These are phyloP conservation scores for Drosophila algonquin DNA, from an alignment of 2,888 invertebrate genomes.

Conservation along the genomic window DNA sequence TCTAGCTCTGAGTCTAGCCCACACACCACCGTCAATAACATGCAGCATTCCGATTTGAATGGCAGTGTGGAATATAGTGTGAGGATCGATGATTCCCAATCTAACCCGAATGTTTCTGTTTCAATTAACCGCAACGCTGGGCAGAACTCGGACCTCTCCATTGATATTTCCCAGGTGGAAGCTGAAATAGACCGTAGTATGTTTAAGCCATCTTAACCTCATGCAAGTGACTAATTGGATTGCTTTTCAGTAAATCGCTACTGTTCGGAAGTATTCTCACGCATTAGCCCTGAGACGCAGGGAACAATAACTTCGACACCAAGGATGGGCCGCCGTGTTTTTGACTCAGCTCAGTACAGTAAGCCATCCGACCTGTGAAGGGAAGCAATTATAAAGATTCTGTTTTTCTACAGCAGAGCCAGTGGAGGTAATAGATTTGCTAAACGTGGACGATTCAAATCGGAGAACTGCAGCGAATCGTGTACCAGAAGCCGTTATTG, in stretches of 20 bases:
- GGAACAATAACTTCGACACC: conserved; percentile 29
- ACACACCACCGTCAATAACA: background rate
- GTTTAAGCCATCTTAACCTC: background rate
- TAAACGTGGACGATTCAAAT: background rate
- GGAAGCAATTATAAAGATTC: background rate
- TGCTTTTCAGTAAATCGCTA: conserved; percentile 38
- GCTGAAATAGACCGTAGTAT: conserved; percentile 31
- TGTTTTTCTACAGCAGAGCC: conserved; percentile 8
- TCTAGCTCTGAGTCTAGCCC: background rate
- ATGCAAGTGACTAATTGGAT: background rate
- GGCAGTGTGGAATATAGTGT: background rate
- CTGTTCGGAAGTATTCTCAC: conserved; percentile 26
- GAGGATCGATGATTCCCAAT: background rate
- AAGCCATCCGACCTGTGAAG: conserved; percentile 7
- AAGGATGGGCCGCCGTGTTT: background rate
- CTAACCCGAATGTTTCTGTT: background rate
- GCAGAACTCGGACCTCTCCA: background rate
- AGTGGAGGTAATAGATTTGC: conserved; percentile 42
- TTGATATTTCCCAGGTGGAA: conserved; percentile 8
- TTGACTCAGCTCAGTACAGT: conserved; percentile 6
- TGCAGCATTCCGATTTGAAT: background rate
- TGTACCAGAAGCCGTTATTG: conserved; percentile 43
- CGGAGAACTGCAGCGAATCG: background rate
- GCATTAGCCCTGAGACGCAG: background rate
- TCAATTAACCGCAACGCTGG: background rate